phyloP scores from a whole-genome alignment of 2,888 invertebrate genomes.

The Flexamia atlantica region DNA sequence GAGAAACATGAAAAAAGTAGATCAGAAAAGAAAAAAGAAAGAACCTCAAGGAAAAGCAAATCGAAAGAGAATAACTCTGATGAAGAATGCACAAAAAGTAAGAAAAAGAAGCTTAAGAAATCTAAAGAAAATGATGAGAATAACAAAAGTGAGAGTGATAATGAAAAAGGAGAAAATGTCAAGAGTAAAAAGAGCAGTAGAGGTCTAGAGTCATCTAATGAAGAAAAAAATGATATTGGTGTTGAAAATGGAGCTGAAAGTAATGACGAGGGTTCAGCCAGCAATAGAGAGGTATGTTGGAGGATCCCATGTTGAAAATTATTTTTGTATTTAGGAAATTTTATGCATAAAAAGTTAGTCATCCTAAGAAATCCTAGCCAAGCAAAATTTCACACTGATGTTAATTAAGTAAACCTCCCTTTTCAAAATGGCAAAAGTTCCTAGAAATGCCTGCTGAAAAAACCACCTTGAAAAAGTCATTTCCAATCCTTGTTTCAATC shows the following conservation, averaged over 20 bases:
- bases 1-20: neutral
- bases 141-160: neutral
- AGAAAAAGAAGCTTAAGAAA: neutral
- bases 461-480: too few relatives aligned
- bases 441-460: too few relatives aligned
- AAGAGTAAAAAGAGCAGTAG: neutral
- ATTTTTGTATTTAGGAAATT: too few relatives aligned
- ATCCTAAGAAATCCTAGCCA: too few relatives aligned
- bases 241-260: neutral
- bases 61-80: neutral
- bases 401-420: too few relatives aligned
- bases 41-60: slow-evolving; percentile 1
- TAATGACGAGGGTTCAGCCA: neutral
- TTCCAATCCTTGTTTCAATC: too few relatives aligned
- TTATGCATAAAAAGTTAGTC: too few relatives aligned
- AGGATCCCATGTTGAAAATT: too few relatives aligned
- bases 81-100: neutral
- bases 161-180: neutral
- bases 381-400: too few relatives aligned
- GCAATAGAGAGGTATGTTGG: neutral
- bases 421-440: too few relatives aligned
- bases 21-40: neutral
- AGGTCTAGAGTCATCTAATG: neutral
- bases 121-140: neutral
- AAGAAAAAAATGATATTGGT: neutral